Percentiles rank a stretch among this genome's conserved stretches.
Evolutionary conservation across 2,888 invertebrate genomes (phyloP).

Genomic region (Pachydiplax longipennis): DNA sequence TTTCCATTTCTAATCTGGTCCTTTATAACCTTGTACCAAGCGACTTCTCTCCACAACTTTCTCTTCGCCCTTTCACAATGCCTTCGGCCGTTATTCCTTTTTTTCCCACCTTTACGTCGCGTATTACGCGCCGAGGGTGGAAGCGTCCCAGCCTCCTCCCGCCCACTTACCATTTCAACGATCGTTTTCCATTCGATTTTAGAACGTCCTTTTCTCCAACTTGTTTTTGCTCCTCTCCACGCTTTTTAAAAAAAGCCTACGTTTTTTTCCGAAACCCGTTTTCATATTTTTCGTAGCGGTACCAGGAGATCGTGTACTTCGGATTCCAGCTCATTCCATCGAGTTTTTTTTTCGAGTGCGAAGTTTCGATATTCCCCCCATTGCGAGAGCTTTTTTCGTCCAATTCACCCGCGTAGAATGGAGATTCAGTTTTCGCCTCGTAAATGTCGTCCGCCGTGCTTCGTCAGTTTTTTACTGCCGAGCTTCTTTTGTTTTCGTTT

Average conservation of each 20-base stretch:
- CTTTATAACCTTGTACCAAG: slow-evolving; percentile 1
- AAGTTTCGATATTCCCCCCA: not conserved
- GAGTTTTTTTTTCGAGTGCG: not conserved
- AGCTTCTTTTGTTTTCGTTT: too few species aligned
- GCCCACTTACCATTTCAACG: not conserved
- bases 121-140: not conserved
- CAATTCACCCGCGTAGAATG: too few species aligned
- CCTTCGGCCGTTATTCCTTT: not conserved
- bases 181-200: not conserved
- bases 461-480: too few species aligned
- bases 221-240: not conserved
- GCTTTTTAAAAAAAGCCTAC: too few species aligned
- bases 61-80: not conserved
- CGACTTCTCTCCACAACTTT: not conserved
- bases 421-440: too few species aligned
- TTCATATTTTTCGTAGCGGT: too few species aligned
- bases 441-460: too few species aligned
- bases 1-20: not conserved
- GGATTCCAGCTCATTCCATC: not conserved
- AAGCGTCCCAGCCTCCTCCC: not conserved
- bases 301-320: not conserved
- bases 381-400: too few species aligned
- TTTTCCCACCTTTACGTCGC: not conserved
- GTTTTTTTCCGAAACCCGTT: too few species aligned
- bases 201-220: not conserved